A percentile compares a stretch with the other conserved stretches of the same genome.
These are phyloP conservation scores for Ammospiza caudacuta DNA, from an alignment of 2,113 vertebrate species.

Conservation along the genomic window DNA sequence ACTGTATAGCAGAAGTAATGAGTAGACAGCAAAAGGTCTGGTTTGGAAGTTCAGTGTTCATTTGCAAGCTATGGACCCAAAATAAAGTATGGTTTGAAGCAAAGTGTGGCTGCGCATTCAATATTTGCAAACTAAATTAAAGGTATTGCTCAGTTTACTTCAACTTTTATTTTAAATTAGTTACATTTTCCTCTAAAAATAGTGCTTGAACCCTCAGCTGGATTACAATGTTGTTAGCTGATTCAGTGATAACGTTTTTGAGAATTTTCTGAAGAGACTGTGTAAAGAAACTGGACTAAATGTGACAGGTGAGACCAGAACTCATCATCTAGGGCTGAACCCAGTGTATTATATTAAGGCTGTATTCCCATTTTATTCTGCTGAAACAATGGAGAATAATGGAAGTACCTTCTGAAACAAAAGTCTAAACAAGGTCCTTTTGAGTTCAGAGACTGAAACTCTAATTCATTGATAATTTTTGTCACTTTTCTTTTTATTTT, in stretches of 20 bases:
- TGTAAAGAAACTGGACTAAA: neutral
- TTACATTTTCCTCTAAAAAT: neutral
- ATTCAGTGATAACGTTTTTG: neutral
- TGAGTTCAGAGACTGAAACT: neutral
- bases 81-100: neutral
- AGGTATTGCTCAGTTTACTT: neutral
- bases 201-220: neutral
- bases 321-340: neutral
- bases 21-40: constrained; percentile 16
- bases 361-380: neutral
- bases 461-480: neutral
- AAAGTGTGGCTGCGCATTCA: neutral
- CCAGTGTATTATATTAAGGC: neutral
- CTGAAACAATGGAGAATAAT: neutral
- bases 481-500: neutral
- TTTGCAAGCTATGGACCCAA: constrained; percentile 20
- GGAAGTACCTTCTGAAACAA: neutral
- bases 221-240: neutral
- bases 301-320: neutral
- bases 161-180: neutral
- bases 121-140: neutral
- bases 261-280: neutral
- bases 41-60: neutral
- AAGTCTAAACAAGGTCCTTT: neutral
- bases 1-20: constrained; percentile 27